Conservation (phyloP, 2,797 vertebrate genomes). For the Astyanax mexicanus region DNA sequence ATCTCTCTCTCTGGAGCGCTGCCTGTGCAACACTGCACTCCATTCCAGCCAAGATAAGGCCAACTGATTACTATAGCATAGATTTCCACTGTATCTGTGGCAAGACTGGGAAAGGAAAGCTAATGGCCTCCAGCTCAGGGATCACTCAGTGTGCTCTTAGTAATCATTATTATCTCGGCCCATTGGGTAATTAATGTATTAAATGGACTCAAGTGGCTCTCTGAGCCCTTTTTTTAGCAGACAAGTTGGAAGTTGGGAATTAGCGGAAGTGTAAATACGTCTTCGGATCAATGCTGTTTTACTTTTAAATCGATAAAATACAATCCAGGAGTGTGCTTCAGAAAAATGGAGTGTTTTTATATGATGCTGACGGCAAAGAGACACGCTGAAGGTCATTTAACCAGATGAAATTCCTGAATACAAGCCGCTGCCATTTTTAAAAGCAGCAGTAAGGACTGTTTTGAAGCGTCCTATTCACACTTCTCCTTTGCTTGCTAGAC, state of each 20-base stretch:
- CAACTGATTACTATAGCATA: slow-evolving; percentile 63
- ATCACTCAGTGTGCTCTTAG: slow-evolving; percentile 35
- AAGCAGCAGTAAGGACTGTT: slow-evolving; percentile 12
- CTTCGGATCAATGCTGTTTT: slow-evolving; percentile 19
- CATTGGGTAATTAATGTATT: slow-evolving; percentile 43
- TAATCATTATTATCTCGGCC: slow-evolving; percentile 46
- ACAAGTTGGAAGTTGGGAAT: slow-evolving; percentile 23
- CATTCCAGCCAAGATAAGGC: slow-evolving; percentile 66
- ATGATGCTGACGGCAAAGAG: not conserved
- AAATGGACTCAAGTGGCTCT: slow-evolving; percentile 41
- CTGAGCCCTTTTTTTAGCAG: slow-evolving; percentile 19
- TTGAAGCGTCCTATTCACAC: slow-evolving; percentile 18
- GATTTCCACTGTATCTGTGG: slow-evolving; percentile 53
- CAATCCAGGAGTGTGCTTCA: not conserved
- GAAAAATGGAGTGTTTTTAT: slow-evolving; percentile 11
- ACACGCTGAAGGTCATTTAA: slow-evolving; percentile 32
- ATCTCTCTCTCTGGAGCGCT: not conserved
- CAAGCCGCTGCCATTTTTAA: slow-evolving; percentile 12
- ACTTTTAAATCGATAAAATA: slow-evolving; percentile 6
- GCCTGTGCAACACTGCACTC: slow-evolving; percentile 20
- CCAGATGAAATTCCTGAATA: slow-evolving; percentile 8
- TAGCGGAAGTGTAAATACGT: slow-evolving; percentile 30
- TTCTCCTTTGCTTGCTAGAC: slow-evolving; percentile 23
- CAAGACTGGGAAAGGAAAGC: slow-evolving; percentile 49
- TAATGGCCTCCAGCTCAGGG: slow-evolving; percentile 43